Evolutionary conservation across 2,113 vertebrate genomes (phyloP).

Genomic region (Notechis scutatus): DNA sequence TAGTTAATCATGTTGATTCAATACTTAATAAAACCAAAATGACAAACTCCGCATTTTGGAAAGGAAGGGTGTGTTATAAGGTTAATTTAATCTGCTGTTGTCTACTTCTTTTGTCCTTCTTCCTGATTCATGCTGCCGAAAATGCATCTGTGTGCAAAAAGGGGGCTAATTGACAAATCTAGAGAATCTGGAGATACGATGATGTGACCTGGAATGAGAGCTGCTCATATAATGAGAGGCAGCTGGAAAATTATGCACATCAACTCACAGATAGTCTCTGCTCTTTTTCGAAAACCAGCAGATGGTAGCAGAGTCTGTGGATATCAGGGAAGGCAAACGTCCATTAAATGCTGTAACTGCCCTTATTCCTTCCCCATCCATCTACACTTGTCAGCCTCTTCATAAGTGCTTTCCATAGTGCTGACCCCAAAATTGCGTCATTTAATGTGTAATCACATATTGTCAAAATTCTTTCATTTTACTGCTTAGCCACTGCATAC

Average conservation of each 20-base stretch:
- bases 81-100: not conserved
- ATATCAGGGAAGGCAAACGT: conserved; percentile 31
- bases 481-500: conserved; percentile 39
- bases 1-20: conserved; percentile 23
- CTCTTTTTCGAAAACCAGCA: conserved; percentile 62
- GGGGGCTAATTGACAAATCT: conserved; percentile 40
- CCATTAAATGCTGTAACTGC: not conserved
- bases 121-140: not conserved
- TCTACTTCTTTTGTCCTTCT: conserved; percentile 11
- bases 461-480: conserved; percentile 51
- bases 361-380: conserved; percentile 42
- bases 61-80: not conserved
- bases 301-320: conserved; percentile 69
- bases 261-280: conserved; percentile 45
- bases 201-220: conserved; percentile 44
- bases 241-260: conserved; percentile 44
- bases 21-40: not conserved
- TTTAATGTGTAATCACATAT: conserved; percentile 61
- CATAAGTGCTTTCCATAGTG: conserved; percentile 43
- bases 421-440: conserved; percentile 61
- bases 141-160: conserved; percentile 37
- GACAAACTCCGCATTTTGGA: conserved; percentile 5
- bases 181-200: conserved; percentile 42
- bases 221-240: conserved; percentile 40
- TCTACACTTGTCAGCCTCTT: conserved; percentile 50